These are phyloP conservation scores for Chrysochloris asiatica DNA, from an alignment of 2,113 vertebrate genomes.

Conservation along the genomic window DNA sequence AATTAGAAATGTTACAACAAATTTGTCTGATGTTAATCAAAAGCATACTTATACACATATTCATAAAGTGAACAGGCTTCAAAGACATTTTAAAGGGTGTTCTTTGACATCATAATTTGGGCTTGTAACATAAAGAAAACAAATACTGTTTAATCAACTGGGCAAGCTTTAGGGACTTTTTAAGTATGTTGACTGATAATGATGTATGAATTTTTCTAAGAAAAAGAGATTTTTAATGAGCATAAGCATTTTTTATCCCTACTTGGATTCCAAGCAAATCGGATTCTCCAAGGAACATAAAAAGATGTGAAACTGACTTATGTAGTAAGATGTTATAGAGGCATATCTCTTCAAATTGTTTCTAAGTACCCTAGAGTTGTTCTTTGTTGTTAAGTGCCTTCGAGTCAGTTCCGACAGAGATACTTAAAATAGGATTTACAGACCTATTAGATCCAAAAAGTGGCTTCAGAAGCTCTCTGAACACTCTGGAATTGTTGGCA, in stretches of 20 bases:
- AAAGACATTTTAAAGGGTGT: constrained; percentile 63
- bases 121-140: constrained; percentile 72
- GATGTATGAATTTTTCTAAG: constrained; percentile 55
- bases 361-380: constrained; percentile 3
- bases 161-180: constrained; percentile 55
- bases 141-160: constrained; percentile 71
- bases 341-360: neutral
- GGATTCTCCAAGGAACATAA: constrained; percentile 25
- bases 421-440: constrained; percentile 11
- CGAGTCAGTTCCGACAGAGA: too few relatives aligned
- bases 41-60: constrained; percentile 70
- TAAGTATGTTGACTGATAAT: constrained; percentile 65
- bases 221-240: constrained; percentile 57
- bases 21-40: constrained; percentile 76
- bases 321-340: neutral
- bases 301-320: constrained; percentile 20
- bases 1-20: constrained; percentile 77
- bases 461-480: neutral
- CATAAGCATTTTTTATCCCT: constrained; percentile 53
- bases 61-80: constrained; percentile 66
- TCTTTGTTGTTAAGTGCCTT: too few relatives aligned
- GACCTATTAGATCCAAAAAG: neutral
- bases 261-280: constrained; percentile 44
- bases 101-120: constrained; percentile 73
- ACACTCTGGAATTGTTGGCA: neutral